These are phyloP conservation scores for Catocala fraxini DNA, from an alignment of 2,888 invertebrate genomes.

Conservation along the genomic window DNA sequence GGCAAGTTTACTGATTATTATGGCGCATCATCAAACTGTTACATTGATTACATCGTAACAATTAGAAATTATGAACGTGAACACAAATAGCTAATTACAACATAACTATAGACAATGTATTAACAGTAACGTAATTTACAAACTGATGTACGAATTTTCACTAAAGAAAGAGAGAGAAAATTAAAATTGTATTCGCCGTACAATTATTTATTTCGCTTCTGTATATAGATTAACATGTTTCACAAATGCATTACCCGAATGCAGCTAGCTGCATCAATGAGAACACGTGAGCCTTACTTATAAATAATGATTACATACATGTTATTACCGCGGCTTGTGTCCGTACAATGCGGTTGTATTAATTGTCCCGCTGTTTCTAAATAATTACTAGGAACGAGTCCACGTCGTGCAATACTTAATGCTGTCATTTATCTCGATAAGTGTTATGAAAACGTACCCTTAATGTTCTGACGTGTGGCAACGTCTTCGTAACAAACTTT, in stretches of 20 bases:
- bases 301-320: conserved; percentile 10
- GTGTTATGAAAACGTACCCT: conserved; percentile 48
- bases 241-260: conserved; percentile 13
- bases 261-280: conserved; percentile 24
- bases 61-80: background rate
- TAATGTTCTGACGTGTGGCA: conserved; percentile 48
- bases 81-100: conserved; percentile 3
- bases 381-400: conserved; percentile 28
- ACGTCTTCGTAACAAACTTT: conserved; percentile 55
- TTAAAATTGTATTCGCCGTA: background rate
- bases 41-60: background rate
- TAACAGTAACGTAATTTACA: conserved; percentile 4
- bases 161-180: conserved; percentile 1
- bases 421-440: conserved; percentile 47
- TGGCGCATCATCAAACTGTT: background rate
- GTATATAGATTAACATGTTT: conserved; percentile 8
- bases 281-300: conserved; percentile 17
- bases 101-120: background rate
- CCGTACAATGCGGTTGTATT: background rate
- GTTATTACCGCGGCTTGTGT: conserved; percentile 11
- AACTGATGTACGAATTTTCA: background rate
- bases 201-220: background rate
- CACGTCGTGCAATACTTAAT: conserved; percentile 29
- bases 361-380: conserved; percentile 36
- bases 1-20: background rate